These are phyloP conservation scores for Latrodectus elegans DNA, from an alignment of 2,888 invertebrate species.

Conservation along the genomic window DNA sequence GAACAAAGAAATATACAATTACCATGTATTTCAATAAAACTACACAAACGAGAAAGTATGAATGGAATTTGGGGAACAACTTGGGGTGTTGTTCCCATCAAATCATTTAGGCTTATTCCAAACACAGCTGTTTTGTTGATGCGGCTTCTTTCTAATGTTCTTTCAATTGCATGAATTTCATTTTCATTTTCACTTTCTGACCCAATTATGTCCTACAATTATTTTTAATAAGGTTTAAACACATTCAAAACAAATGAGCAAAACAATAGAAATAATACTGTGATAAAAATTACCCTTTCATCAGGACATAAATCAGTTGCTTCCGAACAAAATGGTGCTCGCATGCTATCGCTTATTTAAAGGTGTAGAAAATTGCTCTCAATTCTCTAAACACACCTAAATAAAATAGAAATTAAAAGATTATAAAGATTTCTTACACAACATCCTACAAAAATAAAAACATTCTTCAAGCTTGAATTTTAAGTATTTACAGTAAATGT, in stretches of 20 bases:
- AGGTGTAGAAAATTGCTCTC: background rate
- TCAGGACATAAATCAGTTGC: conserved; percentile 56
- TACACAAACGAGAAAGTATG: conserved; percentile 76
- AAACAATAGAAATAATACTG: background rate
- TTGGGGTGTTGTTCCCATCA: conserved; percentile 53
- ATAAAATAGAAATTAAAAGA: background rate
- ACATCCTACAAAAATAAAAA: conserved; percentile 6
- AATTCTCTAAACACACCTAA: background rate
- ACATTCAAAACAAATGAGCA: background rate
- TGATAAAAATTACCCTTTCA: conserved; percentile 39
- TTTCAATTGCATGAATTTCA: conserved; percentile 38
- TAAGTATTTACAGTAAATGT: conserved; percentile 9
- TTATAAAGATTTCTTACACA: background rate
- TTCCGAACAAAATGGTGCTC: conserved; percentile 64
- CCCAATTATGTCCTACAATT: conserved; percentile 39
- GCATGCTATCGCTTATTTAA: conserved; percentile 37
- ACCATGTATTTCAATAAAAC: conserved; percentile 76
- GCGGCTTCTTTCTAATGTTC: conserved; percentile 20
- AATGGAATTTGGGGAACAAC: conserved; percentile 74
- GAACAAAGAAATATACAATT: background rate
- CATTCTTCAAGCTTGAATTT: background rate
- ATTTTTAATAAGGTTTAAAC: background rate
- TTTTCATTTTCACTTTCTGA: conserved; percentile 30
- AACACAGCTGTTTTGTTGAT: conserved; percentile 43
- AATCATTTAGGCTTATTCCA: conserved; percentile 59